phyloP scores from a whole-genome alignment of 2,797 vertebrate species.

The Miichthys miiuy region DNA sequence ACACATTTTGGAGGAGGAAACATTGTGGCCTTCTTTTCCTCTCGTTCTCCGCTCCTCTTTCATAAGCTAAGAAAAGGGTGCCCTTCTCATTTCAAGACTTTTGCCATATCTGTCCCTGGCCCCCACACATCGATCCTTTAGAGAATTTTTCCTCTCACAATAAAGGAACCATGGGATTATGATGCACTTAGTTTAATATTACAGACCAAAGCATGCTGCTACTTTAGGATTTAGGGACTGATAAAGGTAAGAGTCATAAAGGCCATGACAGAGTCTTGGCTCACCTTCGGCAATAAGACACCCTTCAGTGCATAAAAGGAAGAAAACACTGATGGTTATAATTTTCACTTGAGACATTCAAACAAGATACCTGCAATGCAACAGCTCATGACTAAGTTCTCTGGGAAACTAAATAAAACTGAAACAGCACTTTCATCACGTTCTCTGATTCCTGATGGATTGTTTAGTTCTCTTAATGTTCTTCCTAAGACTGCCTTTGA shows the following conservation, averaged over 20 bases:
- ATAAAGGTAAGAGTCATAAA: slow-evolving; percentile 60
- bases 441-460: slow-evolving; percentile 75
- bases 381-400: slow-evolving; percentile 46
- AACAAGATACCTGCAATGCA: slow-evolving; percentile 57
- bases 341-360: slow-evolving; percentile 63
- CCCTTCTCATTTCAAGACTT: slow-evolving; percentile 39
- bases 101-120: slow-evolving; percentile 28
- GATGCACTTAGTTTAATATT: slow-evolving; percentile 53
- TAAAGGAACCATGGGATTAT: slow-evolving; percentile 53
- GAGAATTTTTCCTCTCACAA: slow-evolving; percentile 37
- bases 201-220: slow-evolving; percentile 31
- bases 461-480: slow-evolving; percentile 68
- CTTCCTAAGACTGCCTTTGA: slow-evolving; percentile 62
- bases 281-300: slow-evolving; percentile 57
- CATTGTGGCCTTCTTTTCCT: slow-evolving; percentile 55
- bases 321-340: slow-evolving; percentile 65
- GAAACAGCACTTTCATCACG: slow-evolving; percentile 67
- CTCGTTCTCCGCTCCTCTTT: slow-evolving; percentile 28
- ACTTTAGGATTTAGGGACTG: slow-evolving; percentile 44
- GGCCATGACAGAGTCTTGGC: slow-evolving; percentile 67
- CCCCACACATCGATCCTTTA: slow-evolving; percentile 41
- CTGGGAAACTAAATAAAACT: slow-evolving; percentile 58
- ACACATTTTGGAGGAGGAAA: slow-evolving; percentile 72
- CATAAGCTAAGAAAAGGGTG: slow-evolving; percentile 14
- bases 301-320: slow-evolving; percentile 35